Percentiles rank a stretch among this genome's conserved stretches.
phyloP scores from a whole-genome alignment of 2,113 vertebrate genomes.

The Noturus placidus region DNA sequence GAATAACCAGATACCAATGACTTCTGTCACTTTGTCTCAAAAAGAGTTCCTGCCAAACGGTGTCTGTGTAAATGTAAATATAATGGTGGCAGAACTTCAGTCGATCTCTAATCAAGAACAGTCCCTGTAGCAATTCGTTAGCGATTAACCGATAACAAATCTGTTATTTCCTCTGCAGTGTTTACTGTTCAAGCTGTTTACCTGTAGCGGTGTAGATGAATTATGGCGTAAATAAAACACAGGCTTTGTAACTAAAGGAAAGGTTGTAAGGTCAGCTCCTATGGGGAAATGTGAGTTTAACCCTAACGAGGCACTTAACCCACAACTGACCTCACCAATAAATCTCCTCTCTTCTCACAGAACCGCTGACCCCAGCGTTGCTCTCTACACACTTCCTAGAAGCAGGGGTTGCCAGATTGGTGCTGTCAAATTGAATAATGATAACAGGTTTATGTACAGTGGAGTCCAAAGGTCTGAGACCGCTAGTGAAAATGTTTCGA shows the following conservation, averaged over 20 bases:
- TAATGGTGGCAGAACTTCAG: neutral
- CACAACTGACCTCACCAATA: conserved; percentile 41
- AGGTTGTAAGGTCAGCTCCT: conserved; percentile 45
- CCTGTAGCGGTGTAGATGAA: conserved; percentile 23
- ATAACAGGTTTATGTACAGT: neutral
- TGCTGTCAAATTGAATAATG: neutral
- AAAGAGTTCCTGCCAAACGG: neutral
- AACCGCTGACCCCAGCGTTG: conserved; percentile 15
- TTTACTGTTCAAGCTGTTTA: conserved; percentile 36
- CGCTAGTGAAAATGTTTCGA: neutral
- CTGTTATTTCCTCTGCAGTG: conserved; percentile 13
- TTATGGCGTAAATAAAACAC: neutral
- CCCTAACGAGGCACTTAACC: conserved; percentile 47
- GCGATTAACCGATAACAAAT: conserved; percentile 27
- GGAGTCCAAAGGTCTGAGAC: neutral
- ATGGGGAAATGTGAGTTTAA: conserved; percentile 49
- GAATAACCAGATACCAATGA: neutral
- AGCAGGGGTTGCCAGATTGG: conserved; percentile 21
- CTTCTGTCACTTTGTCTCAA: neutral
- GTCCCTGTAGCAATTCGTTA: conserved; percentile 21
- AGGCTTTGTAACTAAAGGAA: conserved; percentile 33
- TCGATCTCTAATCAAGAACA: conserved; percentile 17
- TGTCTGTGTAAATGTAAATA: neutral
- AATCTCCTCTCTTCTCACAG: conserved; percentile 39
- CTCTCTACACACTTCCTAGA: neutral